phyloP scores from a whole-genome alignment of 1,140 invertebrate species.

The Leptinotarsa texana region DNA sequence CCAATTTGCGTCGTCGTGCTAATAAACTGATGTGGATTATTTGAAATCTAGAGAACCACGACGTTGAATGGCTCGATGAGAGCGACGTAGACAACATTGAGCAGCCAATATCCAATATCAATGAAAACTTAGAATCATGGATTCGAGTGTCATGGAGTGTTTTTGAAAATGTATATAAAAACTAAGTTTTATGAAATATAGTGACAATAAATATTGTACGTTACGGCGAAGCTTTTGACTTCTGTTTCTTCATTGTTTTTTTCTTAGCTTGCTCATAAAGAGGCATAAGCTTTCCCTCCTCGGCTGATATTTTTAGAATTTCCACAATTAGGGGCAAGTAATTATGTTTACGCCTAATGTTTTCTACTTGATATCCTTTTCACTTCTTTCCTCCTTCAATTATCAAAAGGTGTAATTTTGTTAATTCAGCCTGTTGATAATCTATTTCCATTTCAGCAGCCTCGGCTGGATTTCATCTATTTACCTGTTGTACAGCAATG shows the following conservation, averaged over 20 bases:
- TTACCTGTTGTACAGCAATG: constrained; percentile 81
- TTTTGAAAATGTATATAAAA: too few species aligned
- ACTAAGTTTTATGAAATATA: too few species aligned
- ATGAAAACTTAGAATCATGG: too few species aligned
- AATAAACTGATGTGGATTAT: too few species aligned
- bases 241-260: constrained; percentile 68
- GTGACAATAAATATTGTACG: too few species aligned
- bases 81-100: too few species aligned
- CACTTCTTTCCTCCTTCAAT: constrained; percentile 88
- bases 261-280: constrained; percentile 88
- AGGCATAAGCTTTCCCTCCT: constrained; percentile 86
- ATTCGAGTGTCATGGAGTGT: too few species aligned
- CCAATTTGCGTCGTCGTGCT: too few species aligned
- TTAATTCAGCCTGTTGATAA: constrained; percentile 73
- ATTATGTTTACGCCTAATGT: constrained; percentile 93
- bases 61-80: too few species aligned
- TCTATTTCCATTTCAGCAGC: constrained; percentile 64
- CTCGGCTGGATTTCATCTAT: constrained; percentile 69
- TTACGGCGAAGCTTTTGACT: constrained; percentile 33
- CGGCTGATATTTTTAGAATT: constrained; percentile 90
- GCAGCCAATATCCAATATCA: too few species aligned
- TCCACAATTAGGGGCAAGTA: constrained; percentile 98
- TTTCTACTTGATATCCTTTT: constrained; percentile 85
- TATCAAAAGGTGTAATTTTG: constrained; percentile 75
- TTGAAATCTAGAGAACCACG: too few species aligned